Base-by-base conservation (phyloP, 2,113 vertebrate genomes). In the Lamprologus tigripictilis region DNA sequence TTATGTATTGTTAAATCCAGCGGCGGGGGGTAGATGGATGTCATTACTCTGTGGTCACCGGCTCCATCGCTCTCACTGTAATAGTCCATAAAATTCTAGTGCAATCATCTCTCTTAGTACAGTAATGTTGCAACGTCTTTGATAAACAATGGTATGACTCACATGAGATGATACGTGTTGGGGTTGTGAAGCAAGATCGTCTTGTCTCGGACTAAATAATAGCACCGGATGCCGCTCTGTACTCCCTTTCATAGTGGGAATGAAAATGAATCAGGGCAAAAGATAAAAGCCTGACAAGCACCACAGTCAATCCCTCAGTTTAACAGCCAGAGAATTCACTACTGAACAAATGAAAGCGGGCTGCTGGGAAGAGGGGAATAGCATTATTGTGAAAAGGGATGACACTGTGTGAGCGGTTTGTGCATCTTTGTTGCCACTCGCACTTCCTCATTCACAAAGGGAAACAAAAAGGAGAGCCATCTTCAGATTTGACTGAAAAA, bases 201-300 rank as follows among this genome's bases (percentile, higher is more conserved):
- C 88, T 85, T 47, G 89, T 93, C 92, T 82, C 73, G 4, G 87
- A 88, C 84, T 85, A 93, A 93, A 87, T 90, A 93, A 95, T 90
- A 84, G 90, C 84, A 21, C 16, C 17, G 85, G 90, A 91, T 90
- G 87, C 84, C 2, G 54, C 89, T 93, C 73, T 33, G 37, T 81
- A 86, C 91, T 88, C 87, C 84, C 86, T 81, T 91, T 91, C 89
- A 85, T 84, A 71, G 85, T 66, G 90, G 90, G 89, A 94, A 95
- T 94, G 94, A 93, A 93, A 95, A 96, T 94, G 95, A 96, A 94
- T 94, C 94, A 95, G 93, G 90, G 84, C 88, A 86, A 91, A 91
- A 96, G 95, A 96, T 96, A 95, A 94, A 95, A 94, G 94, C 92
- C 87, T 88, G 93, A 94, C 94, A 95, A 93, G 93, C 87, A 87